Evolutionary conservation across 2,888 invertebrate genomes (phyloP), one percentile per base, ranked within the genome.

Genomic region (Drosophila lacicola): DNA sequence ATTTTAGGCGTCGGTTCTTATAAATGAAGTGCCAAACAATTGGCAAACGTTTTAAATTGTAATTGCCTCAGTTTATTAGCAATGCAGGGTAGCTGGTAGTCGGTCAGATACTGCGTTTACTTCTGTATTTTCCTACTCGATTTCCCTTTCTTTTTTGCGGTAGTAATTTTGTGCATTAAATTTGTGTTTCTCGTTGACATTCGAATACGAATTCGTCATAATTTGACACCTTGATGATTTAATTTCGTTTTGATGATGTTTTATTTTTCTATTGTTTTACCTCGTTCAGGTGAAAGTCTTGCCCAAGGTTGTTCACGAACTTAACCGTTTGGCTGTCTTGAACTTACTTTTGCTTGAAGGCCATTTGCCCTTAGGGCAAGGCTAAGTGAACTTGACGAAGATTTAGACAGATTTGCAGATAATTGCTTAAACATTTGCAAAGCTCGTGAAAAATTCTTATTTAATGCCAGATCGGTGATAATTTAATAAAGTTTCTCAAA

Each of bases 201-300:
- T 62, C 70, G 58, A 51, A 70, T 55, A 39, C 2, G 14, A 74
- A 65, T 78, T 76, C 79, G 21, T 66, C 70, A 78, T 63, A 74
- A 78, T 78, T 78, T 78, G 70, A 78, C 70, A 78, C 79, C 70
- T 74, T 70, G 65, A 78, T 66, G 79, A 70, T 74, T 78, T 74
- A 60, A 78, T 76, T 78, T 70, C 57, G 33, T 58, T 75, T 75
- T 61, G 41, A 73, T 64, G 73, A 69, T 73, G 34, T 56, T 56
- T 47, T 45, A 39, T 61, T 29, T 60, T 45, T 45, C 36, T 71
- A 41, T 71, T 54, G 34, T 61, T 57, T 61, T 51, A 58, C 47
- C 54, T 55, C 53, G 21, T 51, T 53, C 39, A 57, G 69, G 80
- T 79, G 80, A 80, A 80, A 85, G 86, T 79, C 69, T 76, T 58